phyloP scores from a whole-genome alignment of 2,797 vertebrate genomes.

The Lophotriccus pileatus region DNA sequence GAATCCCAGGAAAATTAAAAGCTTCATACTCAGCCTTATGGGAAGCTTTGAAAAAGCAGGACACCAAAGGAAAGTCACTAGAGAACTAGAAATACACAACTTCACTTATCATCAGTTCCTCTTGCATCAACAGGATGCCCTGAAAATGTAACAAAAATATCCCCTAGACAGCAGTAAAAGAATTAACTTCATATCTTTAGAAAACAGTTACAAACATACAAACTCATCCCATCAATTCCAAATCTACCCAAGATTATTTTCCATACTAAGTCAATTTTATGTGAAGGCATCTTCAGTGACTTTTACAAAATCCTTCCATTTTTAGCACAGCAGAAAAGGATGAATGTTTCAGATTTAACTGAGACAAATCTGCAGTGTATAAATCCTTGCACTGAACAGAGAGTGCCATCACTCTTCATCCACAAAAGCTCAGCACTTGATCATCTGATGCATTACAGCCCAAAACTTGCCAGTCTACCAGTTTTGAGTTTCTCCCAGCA shows the following conservation, averaged over 20 bases:
- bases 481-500: neutral
- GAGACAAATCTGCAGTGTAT: neutral
- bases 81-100: neutral
- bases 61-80: neutral
- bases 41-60: neutral
- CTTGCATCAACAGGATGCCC: neutral
- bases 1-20: neutral
- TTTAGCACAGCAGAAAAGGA: neutral
- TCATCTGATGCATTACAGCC: neutral
- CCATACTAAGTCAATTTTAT: neutral
- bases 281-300: neutral
- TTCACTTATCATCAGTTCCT: neutral
- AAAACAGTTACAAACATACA: neutral
- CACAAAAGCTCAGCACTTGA: neutral
- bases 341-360: neutral
- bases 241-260: neutral
- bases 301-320: neutral
- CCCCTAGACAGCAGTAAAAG: neutral
- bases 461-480: neutral
- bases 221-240: neutral
- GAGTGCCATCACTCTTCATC: neutral
- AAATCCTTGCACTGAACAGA: neutral
- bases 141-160: neutral
- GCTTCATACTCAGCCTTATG: neutral
- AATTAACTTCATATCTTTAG: neutral